Conservation (phyloP, 2,888 invertebrate genomes). For the Synanthedon tipuliformis region DNA sequence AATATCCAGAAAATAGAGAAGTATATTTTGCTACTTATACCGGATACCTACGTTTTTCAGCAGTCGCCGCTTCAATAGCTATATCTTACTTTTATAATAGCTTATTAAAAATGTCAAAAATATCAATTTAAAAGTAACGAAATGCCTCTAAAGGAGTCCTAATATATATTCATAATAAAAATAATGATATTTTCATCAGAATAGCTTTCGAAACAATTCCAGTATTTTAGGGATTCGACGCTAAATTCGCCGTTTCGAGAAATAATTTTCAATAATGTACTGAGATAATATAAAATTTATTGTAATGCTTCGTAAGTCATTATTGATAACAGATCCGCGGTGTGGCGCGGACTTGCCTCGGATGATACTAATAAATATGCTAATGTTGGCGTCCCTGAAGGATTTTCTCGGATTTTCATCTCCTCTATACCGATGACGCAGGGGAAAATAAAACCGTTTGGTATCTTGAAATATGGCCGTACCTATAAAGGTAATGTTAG, state of each 20-base stretch:
- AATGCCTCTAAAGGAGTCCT: no score
- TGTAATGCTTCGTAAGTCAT: constrained; percentile 38
- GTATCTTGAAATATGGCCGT: constrained; percentile 33
- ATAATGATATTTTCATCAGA: background rate
- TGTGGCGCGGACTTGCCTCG: constrained; percentile 26
- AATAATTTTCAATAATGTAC: constrained; percentile 1
- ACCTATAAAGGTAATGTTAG: constrained; percentile 24
- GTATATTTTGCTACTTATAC: no score
- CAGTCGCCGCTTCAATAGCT: no score
- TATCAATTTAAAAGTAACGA: no score
- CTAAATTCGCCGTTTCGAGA: background rate
- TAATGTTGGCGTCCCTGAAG: constrained; percentile 56
- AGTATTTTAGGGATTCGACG: background rate
- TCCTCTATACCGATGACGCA: constrained; percentile 45
- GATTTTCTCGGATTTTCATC: constrained; percentile 59
- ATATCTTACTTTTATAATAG: no score
- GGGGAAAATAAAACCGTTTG: constrained; percentile 41
- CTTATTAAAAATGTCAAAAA: no score
- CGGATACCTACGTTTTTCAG: no score
- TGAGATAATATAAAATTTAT: constrained; percentile 27
- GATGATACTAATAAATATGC: constrained; percentile 61
- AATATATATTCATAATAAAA: no score
- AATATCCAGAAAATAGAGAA: no score
- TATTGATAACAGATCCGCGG: constrained; percentile 47
- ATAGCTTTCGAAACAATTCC: background rate